A percentile compares a stretch with the other conserved stretches of the same genome.
Conservation (phyloP, 2,888 invertebrate genomes). For the Operophtera brumata region DNA sequence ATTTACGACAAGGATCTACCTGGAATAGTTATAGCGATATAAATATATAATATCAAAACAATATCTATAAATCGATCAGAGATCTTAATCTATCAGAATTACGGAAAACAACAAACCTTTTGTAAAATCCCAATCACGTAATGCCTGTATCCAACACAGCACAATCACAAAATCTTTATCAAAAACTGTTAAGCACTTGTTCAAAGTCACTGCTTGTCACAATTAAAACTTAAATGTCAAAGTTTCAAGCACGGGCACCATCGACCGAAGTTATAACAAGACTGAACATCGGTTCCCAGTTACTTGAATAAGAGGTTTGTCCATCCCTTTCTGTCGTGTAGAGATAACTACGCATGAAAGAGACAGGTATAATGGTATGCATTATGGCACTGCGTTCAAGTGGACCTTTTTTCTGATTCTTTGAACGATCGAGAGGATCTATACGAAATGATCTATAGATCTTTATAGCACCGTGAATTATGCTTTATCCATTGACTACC, state of each 20-base stretch:
- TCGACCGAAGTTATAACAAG: constrained; percentile 31
- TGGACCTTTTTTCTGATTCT: constrained; percentile 73
- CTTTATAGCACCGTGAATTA: constrained; percentile 70
- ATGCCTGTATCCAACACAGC: constrained; percentile 5
- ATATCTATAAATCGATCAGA: constrained; percentile 13
- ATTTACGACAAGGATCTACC: too few relatives aligned
- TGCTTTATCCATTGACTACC: constrained; percentile 51
- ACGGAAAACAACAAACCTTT: constrained; percentile 26
- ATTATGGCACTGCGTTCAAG: constrained; percentile 61
- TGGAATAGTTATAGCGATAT: background rate
- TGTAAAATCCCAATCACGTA: constrained; percentile 24
- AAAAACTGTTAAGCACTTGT: constrained; percentile 2
- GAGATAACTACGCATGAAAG: constrained; percentile 33
- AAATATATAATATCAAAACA: background rate
- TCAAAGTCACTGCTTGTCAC: constrained; percentile 21
- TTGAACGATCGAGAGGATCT: constrained; percentile 68
- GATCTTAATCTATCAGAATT: constrained; percentile 19
- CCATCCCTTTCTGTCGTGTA: constrained; percentile 41
- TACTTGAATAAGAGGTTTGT: constrained; percentile 54
- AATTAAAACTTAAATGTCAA: background rate
- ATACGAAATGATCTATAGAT: constrained; percentile 66
- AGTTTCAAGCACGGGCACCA: constrained; percentile 24
- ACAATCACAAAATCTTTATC: constrained; percentile 11
- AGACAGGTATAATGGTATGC: constrained; percentile 70
- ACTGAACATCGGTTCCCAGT: constrained; percentile 49